Evolutionary conservation across 1,140 invertebrate genomes (phyloP).

Genomic region (Trinorchestia longiramus): DNA sequence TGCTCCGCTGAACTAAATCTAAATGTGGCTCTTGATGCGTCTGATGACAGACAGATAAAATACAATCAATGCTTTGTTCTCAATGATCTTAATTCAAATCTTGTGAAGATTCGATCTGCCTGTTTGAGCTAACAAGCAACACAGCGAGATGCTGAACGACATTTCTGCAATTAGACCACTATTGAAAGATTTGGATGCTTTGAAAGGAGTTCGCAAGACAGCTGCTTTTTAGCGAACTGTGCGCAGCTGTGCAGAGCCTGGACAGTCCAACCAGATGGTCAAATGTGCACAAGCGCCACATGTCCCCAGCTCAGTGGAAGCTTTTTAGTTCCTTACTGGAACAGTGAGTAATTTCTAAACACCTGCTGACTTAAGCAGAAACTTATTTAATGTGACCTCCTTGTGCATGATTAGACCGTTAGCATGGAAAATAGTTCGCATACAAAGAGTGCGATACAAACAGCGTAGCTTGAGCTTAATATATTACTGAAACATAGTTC

Average conservation of each 20-base stretch:
- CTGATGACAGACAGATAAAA: not conserved
- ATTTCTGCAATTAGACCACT: slow-evolving; percentile 17
- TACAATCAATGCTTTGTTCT: not conserved
- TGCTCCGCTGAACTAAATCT: not conserved
- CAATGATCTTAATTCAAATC: slow-evolving; percentile 16
- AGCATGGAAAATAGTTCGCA: not conserved
- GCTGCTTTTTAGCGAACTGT: not conserved
- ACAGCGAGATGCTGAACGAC: not conserved
- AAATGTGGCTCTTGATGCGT: not conserved
- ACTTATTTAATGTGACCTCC: not conserved
- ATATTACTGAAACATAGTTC: not conserved
- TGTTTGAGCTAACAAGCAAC: not conserved
- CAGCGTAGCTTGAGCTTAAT: not conserved
- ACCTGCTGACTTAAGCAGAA: not conserved
- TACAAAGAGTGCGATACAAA: not conserved
- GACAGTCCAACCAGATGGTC: not conserved
- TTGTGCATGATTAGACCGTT: not conserved
- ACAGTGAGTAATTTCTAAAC: not conserved
- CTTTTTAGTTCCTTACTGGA: not conserved
- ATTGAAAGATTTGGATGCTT: not conserved
- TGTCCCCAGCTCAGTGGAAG: not conserved
- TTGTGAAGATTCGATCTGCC: not conserved
- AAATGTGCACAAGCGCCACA: slow-evolving; percentile 3
- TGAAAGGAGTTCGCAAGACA: slow-evolving; percentile 25
- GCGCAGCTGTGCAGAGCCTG: slow-evolving; percentile 5